Evolutionary conservation across 2,113 vertebrate species (phyloP).

Genomic region (Scomber scombrus): DNA sequence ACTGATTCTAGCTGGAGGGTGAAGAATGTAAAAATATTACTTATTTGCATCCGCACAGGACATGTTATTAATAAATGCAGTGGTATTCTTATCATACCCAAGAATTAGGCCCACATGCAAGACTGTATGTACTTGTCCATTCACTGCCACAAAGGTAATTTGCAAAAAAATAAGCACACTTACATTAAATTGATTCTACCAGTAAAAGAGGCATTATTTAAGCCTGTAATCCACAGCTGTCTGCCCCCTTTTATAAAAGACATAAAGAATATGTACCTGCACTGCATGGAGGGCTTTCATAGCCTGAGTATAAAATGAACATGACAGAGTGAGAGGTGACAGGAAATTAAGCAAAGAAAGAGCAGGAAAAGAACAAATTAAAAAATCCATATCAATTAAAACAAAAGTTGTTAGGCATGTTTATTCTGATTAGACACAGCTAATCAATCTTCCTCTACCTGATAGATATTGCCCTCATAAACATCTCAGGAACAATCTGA

Average conservation of each 20-base stretch:
- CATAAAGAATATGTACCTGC: conserved; percentile 14
- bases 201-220: conserved; percentile 20
- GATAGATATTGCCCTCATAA: conserved; percentile 59
- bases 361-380: background rate
- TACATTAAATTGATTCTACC: background rate
- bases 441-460: conserved; percentile 58
- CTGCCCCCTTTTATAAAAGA: conserved; percentile 16
- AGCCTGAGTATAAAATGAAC: conserved; percentile 26
- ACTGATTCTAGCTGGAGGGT: conserved; percentile 48
- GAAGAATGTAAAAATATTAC: conserved; percentile 58
- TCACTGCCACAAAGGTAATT: background rate
- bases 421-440: conserved; percentile 56
- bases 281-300: conserved; percentile 32
- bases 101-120: background rate
- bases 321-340: conserved; percentile 41
- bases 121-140: background rate
- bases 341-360: conserved; percentile 37
- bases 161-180: background rate
- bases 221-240: conserved; percentile 15
- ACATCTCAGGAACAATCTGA: conserved; percentile 43
- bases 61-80: conserved; percentile 50
- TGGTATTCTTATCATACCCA: background rate
- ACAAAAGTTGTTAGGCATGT: conserved; percentile 31
- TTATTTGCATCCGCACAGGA: conserved; percentile 58
- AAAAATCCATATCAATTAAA: conserved; percentile 39